phyloP scores from a whole-genome alignment of 2,113 vertebrate genomes.

The Phylloscopus whistleri region DNA sequence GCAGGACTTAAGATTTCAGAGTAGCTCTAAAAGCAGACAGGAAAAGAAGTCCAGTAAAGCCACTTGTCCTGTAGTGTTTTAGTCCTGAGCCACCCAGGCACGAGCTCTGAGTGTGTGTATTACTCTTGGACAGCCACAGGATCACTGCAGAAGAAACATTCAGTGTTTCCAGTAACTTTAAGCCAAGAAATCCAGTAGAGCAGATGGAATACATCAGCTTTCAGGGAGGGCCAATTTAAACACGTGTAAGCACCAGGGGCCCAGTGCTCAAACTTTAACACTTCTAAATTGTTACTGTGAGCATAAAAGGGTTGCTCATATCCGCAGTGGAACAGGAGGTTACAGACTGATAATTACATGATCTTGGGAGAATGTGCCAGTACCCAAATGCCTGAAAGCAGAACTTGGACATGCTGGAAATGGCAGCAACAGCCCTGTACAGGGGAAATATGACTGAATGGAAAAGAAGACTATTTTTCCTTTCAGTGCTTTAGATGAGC shows the following conservation, averaged over 20 bases:
- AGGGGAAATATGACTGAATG: neutral
- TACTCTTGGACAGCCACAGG: slow-evolving; percentile 31
- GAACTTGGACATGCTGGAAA: neutral
- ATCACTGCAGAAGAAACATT: slow-evolving; percentile 43
- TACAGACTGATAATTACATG: slow-evolving; percentile 8
- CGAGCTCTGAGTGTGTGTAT: neutral
- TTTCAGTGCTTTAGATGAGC: neutral
- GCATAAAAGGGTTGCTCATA: slow-evolving; percentile 3
- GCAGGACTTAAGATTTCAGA: neutral
- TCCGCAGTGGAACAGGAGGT: neutral
- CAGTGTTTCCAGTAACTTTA: slow-evolving; percentile 47
- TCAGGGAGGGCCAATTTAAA: slow-evolving; percentile 56
- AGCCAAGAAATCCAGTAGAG: slow-evolving; percentile 44
- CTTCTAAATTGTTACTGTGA: slow-evolving; percentile 23
- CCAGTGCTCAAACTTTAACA: slow-evolving; percentile 19
- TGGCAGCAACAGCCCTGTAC: neutral
- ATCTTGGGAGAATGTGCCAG: neutral
- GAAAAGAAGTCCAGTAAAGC: neutral
- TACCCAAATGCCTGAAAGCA: neutral
- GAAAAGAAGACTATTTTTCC: neutral
- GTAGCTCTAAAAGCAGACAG: neutral
- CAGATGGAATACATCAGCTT: slow-evolving; percentile 59
- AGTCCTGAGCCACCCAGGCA: neutral
- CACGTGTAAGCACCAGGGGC: slow-evolving; percentile 27
- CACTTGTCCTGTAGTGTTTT: neutral